phyloP scores from a whole-genome alignment of 2,888 invertebrate species.

The Hydrotaea diabolus region DNA sequence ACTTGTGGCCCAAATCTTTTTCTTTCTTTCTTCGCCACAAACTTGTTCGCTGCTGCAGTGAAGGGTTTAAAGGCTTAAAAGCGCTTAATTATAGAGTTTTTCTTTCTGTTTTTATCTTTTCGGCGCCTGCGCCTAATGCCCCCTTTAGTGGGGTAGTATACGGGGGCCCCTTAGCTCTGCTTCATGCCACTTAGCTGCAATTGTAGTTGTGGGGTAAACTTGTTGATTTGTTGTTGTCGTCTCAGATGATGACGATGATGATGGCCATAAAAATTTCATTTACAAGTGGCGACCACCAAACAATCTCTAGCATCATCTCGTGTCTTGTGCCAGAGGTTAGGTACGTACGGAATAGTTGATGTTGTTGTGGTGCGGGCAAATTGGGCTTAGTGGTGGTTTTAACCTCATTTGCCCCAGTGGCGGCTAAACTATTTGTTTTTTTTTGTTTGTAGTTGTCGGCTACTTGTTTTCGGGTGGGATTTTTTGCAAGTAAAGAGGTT shows the following conservation, averaged over 20 bases:
- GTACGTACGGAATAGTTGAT: background rate
- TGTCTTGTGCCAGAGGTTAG: slow-evolving; percentile 1
- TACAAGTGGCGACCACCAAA: slow-evolving; percentile 13
- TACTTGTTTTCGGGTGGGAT: slow-evolving; percentile 29
- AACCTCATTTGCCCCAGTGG: slow-evolving; percentile 22
- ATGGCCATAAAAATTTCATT: background rate
- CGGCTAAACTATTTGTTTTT: slow-evolving; percentile 28
- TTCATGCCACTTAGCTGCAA: background rate
- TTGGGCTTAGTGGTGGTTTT: slow-evolving; percentile 35
- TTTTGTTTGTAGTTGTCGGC: too few species aligned
- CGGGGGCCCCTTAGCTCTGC: background rate
- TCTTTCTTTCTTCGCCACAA: too few species aligned
- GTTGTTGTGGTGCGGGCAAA: slow-evolving; percentile 30
- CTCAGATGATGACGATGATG: background rate
- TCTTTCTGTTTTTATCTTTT: background rate
- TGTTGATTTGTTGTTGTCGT: slow-evolving; percentile 40
- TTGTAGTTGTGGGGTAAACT: slow-evolving; percentile 5
- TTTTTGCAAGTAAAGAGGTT: background rate
- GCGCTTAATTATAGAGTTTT: slow-evolving; percentile 6
- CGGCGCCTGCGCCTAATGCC: slow-evolving; percentile 28
- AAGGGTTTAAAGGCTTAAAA: background rate
- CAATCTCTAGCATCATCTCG: slow-evolving; percentile 1
- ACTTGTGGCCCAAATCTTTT: background rate
- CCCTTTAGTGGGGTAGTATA: background rate
- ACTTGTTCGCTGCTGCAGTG: background rate